A percentile compares a stretch with the other conserved stretches of the same genome.
phyloP scores from a whole-genome alignment of 2,888 invertebrate species.

The Seira sanloemensis region DNA sequence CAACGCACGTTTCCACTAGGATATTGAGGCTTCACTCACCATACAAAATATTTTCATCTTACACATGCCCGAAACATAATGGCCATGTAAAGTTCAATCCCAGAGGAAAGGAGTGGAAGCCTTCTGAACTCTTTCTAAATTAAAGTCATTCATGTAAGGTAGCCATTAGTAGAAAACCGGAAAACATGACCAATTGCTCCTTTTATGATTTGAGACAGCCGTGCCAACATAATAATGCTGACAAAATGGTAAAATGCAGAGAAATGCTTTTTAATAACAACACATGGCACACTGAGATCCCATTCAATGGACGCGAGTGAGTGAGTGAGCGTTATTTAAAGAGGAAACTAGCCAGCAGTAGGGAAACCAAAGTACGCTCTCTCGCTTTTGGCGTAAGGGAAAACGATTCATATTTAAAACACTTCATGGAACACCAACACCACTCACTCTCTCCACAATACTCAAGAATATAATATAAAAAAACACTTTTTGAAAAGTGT shows the following conservation, averaged over 20 bases:
- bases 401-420: conserved; percentile 11
- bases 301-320: conserved; percentile 2
- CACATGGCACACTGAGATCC: conserved; percentile 1
- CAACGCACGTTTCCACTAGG: background rate
- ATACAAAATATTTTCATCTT: background rate
- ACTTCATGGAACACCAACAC: background rate
- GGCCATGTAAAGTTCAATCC: conserved; percentile 14
- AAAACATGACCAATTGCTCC: conserved; percentile 60
- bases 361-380: background rate
- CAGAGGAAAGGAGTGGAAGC: background rate
- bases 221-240: conserved; percentile 52
- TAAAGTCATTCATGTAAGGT: conserved; percentile 57
- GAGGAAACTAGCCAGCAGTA: background rate
- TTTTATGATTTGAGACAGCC: conserved; percentile 56
- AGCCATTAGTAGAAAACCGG: conserved; percentile 57
- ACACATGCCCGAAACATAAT: background rate
- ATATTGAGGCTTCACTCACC: conserved; percentile 13
- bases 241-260: conserved; percentile 46
- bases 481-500: background rate
- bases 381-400: background rate
- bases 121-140: conserved; percentile 39
- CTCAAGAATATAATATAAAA: too few species aligned
- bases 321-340: conserved; percentile 37
- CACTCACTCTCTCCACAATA: too few species aligned
- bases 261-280: conserved; percentile 27